Evolutionary conservation across 2,797 vertebrate genomes (phyloP), one percentile per base, ranked within the genome.

Genomic region (Chelidonichthys spinosus): DNA sequence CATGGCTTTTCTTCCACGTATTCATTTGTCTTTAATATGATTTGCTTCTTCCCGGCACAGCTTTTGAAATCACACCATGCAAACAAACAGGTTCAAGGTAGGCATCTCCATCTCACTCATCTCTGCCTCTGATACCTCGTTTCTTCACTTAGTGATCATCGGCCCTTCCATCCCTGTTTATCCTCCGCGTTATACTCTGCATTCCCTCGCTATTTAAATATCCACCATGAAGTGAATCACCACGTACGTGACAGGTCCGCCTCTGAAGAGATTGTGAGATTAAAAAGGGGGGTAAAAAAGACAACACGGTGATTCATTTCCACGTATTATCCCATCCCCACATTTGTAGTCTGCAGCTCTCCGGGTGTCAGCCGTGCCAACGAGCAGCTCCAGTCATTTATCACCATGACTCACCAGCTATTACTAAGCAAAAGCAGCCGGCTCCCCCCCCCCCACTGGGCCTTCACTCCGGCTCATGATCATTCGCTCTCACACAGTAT

Each of bases 31-130:
- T 91, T 89, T 85, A 83, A 86, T 91, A 90, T 92, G 56, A 90
- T 94, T 93, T 94, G 89, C 91, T 92, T 94, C 95, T 93, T n/a
- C 13, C 95, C 95, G 95, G 90, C 93, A 96, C 98, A 99, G 98
- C 97, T 97, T 97, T 97, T 98, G 98, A 98, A 98, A 98, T 97
- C 97, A 95, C 97, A 97, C 93, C 97, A 98, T 95, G 97, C 96
- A 96, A 97, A 97, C 94, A 97, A 96, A 96, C 96, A 97, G 94
- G 95, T 92, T 92, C 96, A 97, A 99, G 98, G 98, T 99, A 99
- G 96, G 97, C 94, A 91, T 90, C 86, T 92, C 36, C 91, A 90
- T 94, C 84, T 84, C 89, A 78, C 76, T 80, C 63, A 17, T 0
- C 78, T 83, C 85, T 76, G 3, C 72, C 78, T 82, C 40, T 69